Evolutionary conservation across 2,888 invertebrate genomes (phyloP), one percentile per base, ranked within the genome.

Genomic region (Microctonus brassicae): DNA sequence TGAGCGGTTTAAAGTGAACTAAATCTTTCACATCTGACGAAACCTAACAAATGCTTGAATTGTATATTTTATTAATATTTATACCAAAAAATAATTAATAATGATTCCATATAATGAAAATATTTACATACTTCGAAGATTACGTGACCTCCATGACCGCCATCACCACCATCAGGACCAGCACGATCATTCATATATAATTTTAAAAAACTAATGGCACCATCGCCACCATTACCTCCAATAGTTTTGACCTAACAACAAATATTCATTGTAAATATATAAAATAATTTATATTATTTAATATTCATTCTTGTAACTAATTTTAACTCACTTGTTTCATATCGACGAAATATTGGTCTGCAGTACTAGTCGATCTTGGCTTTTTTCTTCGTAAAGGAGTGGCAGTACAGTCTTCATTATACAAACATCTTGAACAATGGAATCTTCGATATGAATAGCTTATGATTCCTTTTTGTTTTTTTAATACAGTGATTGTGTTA

Each of bases 141-240:
- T 1, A 99, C 94, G 88, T 99, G 98, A 0, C 96, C 98, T 0
- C 98, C 98, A 84, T 95, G 92, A 0, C 99, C 99, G 0, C 99
- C 99, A 87, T 99, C 97, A 0, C 98, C 99, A 0, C 98, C 98
- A 87, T 97, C 96, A 0, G 98, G 98, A 0, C 98, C 98, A 0
- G 96, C 99, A 70, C 90, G 91, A 75, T 97, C 97, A 81, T 97
- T 97, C 67, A 91, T 90, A 91, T 93, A 96, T 9, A 93, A 89
- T 74, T 93, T 92, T 6, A 96, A 88, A 85, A 99, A 97, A 0
- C 97, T 95, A 69, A 97, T 92, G 78, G 93, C 93, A 0, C 99
- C 99, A 89, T 98, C 93, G 0, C 99, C 99, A 0, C 99, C 99
- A 34, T 92, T 93, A 0, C 99, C 99, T 0, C 93, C 99, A 0